Percentiles rank a stretch among this genome's conserved stretches.
These are phyloP conservation scores for Blastomussa wellsi DNA, from an alignment of 92 coral and sea anemone genomes.

Conservation along the genomic window DNA sequence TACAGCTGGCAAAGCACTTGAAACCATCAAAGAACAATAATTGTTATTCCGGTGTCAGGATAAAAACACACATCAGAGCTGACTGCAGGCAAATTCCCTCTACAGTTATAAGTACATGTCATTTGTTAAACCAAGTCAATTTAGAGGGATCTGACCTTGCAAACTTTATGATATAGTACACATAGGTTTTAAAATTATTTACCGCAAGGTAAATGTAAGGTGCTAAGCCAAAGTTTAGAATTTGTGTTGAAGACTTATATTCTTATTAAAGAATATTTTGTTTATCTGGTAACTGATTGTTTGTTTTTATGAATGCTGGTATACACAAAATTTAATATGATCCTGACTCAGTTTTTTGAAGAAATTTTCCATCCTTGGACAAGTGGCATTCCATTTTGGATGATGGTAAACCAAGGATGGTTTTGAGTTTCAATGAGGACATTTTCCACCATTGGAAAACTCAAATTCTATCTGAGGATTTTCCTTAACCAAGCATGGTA, in stretches of 20 bases:
- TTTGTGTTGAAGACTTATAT: neutral
- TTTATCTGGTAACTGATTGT: no score
- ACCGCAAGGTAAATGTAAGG: no score
- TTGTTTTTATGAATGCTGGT: neutral
- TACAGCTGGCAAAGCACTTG: neutral
- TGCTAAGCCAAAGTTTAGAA: neutral
- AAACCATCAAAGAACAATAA: neutral
- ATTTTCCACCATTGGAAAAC: no score
- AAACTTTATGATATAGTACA: neutral
- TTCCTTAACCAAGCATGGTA: no score
- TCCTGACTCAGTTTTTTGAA: neutral
- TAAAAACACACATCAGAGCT: neutral
- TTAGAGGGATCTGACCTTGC: neutral
- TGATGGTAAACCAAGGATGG: no score
- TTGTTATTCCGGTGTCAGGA: neutral
- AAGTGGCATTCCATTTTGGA: no score
- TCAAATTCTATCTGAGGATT: no score
- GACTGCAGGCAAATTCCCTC: conserved; percentile 3
- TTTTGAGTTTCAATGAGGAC: no score
- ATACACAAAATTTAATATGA: neutral
- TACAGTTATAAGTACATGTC: conserved; percentile 1
- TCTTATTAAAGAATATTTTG: neutral
- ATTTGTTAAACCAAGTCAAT: neutral
- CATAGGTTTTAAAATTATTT: neutral
- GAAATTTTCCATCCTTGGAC: neutral